A percentile compares a stretch with the other conserved stretches of the same genome.
Conservation (phyloP, 2,888 invertebrate genomes). For the Orthosia gracilis region DNA sequence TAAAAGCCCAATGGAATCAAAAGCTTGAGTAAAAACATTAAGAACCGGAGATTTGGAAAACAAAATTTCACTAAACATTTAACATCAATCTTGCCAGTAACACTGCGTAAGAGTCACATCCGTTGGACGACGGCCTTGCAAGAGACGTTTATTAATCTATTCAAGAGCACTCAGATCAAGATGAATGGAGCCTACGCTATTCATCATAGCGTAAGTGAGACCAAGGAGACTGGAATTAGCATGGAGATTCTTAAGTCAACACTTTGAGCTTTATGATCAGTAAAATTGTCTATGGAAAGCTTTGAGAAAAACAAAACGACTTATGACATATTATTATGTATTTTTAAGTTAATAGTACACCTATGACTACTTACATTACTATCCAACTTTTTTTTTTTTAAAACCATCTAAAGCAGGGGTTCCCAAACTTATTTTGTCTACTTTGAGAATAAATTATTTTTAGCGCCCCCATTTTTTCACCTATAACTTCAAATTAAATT, state of each 20-base stretch:
- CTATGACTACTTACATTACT: not conserved
- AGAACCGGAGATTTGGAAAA: not conserved
- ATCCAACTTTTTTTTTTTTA: not conserved
- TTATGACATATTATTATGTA: not conserved
- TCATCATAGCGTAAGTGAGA: constrained; percentile 46
- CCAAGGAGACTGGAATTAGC: constrained; percentile 44
- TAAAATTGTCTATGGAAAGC: not conserved
- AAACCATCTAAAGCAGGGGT: too few relatives aligned
- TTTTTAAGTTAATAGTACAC: not conserved
- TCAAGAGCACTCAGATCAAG: constrained; percentile 49
- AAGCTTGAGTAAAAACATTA: not conserved
- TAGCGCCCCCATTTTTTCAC: too few relatives aligned
- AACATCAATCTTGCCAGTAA: constrained; percentile 29
- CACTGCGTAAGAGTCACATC: constrained; percentile 46
- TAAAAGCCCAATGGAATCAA: not conserved
- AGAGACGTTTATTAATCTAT: constrained; percentile 52
- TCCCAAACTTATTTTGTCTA: too few relatives aligned
- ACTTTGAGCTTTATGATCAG: not conserved
- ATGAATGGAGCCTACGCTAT: constrained; percentile 54
- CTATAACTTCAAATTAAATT: too few relatives aligned
- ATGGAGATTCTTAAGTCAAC: constrained; percentile 32
- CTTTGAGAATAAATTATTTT: too few relatives aligned
- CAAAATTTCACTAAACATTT: constrained; percentile 29
- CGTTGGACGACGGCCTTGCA: constrained; percentile 50
- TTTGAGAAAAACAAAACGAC: not conserved